These are phyloP conservation scores for Protaetia brevitarsis DNA, from an alignment of 1,140 invertebrate species.

Conservation along the genomic window DNA sequence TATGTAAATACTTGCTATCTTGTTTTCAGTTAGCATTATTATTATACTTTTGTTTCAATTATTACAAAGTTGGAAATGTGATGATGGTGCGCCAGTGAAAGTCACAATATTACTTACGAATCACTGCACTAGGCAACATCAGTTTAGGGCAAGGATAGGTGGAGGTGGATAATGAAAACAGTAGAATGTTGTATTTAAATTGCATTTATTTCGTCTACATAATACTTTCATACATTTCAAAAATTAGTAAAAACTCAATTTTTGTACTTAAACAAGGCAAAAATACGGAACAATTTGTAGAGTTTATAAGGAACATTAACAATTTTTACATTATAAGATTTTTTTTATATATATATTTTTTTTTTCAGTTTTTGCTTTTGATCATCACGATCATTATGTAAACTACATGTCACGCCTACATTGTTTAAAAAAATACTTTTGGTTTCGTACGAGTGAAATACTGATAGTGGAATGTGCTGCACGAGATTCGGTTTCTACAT, in stretches of 20 bases:
- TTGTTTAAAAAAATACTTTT: slow-evolving; percentile 5
- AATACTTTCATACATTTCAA: slow-evolving; percentile 12
- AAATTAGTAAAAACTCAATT: neutral
- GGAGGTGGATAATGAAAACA: too few species aligned
- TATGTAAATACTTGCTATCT: too few species aligned
- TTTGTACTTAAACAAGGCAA: slow-evolving; percentile 13
- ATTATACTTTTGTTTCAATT: too few species aligned
- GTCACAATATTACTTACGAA: too few species aligned
- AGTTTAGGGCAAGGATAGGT: too few species aligned
- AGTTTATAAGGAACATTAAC: neutral
- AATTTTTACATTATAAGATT: neutral
- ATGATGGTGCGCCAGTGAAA: too few species aligned
- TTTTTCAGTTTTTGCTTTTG: neutral
- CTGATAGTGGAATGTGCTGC: slow-evolving; percentile 13
- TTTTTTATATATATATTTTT: neutral
- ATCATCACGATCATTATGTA: neutral
- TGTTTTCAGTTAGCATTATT: too few species aligned
- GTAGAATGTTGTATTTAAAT: neutral
- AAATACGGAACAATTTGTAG: neutral
- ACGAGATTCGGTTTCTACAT: neutral
- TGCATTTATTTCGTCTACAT: neutral
- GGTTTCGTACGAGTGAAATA: slow-evolving; percentile 10
- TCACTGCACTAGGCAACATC: too few species aligned
- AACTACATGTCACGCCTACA: neutral
- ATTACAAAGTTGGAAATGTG: too few species aligned